Evolutionary conservation across 2,888 invertebrate species (phyloP).

Genomic region (Sinelater perroti): DNA sequence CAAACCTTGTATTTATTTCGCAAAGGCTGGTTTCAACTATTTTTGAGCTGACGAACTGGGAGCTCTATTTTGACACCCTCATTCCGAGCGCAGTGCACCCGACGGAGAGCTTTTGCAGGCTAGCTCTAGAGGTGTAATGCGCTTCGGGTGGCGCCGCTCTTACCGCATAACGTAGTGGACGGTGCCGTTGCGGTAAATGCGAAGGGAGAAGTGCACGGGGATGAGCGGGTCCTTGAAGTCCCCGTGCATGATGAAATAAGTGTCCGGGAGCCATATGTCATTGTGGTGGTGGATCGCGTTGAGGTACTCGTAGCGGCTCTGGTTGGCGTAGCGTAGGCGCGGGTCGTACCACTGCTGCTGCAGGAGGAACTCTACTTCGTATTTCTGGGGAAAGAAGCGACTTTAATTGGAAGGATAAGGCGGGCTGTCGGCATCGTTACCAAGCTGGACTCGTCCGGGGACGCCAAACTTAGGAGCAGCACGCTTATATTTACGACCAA

Average conservation of each 20-base stretch:
- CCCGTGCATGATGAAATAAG: slow-evolving; percentile 96
- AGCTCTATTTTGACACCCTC: too few species aligned
- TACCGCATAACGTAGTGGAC: slow-evolving; percentile 93
- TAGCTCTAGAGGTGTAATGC: too few species aligned
- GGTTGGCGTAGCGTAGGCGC: slow-evolving; percentile 86
- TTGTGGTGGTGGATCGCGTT: slow-evolving; percentile 94
- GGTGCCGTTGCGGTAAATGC: slow-evolving; percentile 92
- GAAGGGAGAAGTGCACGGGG: slow-evolving; percentile 91
- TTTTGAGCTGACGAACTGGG: too few species aligned
- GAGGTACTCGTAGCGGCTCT: slow-evolving; percentile 85
- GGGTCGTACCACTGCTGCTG: slow-evolving; percentile 96
- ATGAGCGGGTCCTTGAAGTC: slow-evolving; percentile 95
- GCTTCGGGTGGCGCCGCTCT: too few species aligned
- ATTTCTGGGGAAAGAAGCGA: slow-evolving; percentile 85
- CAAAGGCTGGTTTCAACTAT: too few species aligned
- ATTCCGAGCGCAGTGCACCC: too few species aligned
- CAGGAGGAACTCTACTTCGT: slow-evolving; percentile 93
- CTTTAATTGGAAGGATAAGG: background rate
- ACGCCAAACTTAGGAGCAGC: slow-evolving; percentile 90
- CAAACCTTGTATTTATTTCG: too few species aligned
- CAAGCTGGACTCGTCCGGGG: slow-evolving; percentile 95
- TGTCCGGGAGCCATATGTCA: slow-evolving; percentile 93
- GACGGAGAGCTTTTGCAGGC: too few species aligned
- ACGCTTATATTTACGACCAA: slow-evolving; percentile 94
- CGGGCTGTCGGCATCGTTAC: too few species aligned